Base-by-base conservation (phyloP, 1,140 invertebrate species). In the Papilio xuthus region DNA sequence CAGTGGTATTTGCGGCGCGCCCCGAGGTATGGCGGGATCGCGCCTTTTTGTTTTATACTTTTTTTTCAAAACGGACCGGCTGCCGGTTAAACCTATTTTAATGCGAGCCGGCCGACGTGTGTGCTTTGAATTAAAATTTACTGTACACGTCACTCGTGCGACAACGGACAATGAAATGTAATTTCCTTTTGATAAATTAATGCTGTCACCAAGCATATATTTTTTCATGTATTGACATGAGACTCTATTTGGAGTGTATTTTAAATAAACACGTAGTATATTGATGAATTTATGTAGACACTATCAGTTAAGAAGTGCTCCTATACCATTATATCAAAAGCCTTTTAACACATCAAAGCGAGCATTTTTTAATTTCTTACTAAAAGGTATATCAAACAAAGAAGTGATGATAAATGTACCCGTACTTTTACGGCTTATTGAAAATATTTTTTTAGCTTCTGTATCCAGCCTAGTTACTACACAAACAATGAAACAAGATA, bases 41-140 rank as follows among this genome's bases (percentile, higher is more conserved):
- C 89, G 90, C 89, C 88, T 91, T 88, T 90, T 92, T 90, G 89
- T 88, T 93, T 92, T 93, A 89, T 63, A 28, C 60, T 87, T 91
- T 90, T 89, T 91, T 91, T 91, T 86, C 87, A 89, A 89, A 90
- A 88, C 88, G 92, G 89, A 88, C 88, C 91, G 90, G 90, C 92
- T 91, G 91, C 89, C 87, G 89, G 89, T 90, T 92, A 92, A 93
- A 92, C 89, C 90, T 91, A 92, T 93, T 93, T 93, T 93, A 93
- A 93, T 93, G 91, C 87, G 88, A 91, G 88, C 89, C 90, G 90
- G 88, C 89, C 89, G 88, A 83, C 89, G 83, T 88, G 83, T 88
- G 89, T 87, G 88, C 89, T 90, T 88, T 87, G 90, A 92, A 93
- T 93, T 92, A 93, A 92, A 93, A 92, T 90, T 91, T 85, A 85